phyloP scores from a whole-genome alignment of 2,113 vertebrate species.

The Synchiropus splendidus region DNA sequence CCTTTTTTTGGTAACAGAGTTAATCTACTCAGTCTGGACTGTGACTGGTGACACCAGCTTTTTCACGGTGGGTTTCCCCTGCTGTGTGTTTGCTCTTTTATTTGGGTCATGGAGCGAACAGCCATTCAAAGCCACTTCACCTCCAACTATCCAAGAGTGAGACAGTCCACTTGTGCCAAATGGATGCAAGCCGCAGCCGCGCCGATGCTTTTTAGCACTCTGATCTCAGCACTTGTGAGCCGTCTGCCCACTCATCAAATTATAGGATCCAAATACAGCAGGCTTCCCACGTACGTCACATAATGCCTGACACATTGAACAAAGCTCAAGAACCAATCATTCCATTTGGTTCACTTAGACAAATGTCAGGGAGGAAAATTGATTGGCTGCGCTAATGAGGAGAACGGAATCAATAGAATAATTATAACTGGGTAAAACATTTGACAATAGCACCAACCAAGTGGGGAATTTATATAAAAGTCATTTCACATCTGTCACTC shows the following conservation, averaged over 20 bases:
- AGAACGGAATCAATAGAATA: constrained; percentile 59
- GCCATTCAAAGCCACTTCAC: constrained; percentile 57
- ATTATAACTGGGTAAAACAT: constrained; percentile 45
- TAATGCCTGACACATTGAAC: constrained; percentile 58
- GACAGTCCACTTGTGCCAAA: constrained; percentile 58
- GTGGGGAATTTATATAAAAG: constrained; percentile 31
- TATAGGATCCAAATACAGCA: constrained; percentile 60
- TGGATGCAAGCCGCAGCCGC: constrained; percentile 50
- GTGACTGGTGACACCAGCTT: constrained; percentile 42
- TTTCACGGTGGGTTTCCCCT: constrained; percentile 40
- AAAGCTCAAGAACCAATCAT: constrained; percentile 57
- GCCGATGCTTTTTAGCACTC: constrained; percentile 53
- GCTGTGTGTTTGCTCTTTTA: constrained; percentile 49
- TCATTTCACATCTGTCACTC: no score
- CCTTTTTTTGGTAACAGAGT: constrained; percentile 50
- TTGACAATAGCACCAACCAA: constrained; percentile 39
- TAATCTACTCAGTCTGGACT: constrained; percentile 56
- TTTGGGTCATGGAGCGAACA: constrained; percentile 50
- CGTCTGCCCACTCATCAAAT: constrained; percentile 65
- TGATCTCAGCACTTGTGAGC: constrained; percentile 56
- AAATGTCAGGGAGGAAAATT: constrained; percentile 55
- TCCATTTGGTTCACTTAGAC: constrained; percentile 62
- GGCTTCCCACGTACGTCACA: constrained; percentile 59
- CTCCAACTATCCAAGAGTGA: constrained; percentile 50
- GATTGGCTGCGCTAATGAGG: constrained; percentile 60